phyloP scores from a whole-genome alignment of 2,888 invertebrate species.

The Heliothis peltigera region DNA sequence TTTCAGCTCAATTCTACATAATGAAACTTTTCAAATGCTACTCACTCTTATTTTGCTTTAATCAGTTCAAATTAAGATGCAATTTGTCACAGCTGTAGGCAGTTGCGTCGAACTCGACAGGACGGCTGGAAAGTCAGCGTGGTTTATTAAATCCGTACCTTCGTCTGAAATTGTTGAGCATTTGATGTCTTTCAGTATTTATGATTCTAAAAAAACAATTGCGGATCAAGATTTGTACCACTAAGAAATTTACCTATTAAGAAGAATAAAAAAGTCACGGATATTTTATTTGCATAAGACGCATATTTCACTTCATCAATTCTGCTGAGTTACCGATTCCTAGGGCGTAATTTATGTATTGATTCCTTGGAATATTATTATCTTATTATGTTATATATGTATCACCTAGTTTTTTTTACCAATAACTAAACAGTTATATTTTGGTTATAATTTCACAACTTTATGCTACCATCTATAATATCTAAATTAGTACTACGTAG shows the following conservation, averaged over 20 bases:
- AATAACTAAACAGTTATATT: not conserved
- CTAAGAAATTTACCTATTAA: constrained; percentile 14
- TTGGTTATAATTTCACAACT: not conserved
- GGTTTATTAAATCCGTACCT: constrained; percentile 42
- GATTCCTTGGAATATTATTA: not conserved
- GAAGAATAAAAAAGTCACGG: constrained; percentile 4
- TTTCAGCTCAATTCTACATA: constrained; percentile 77
- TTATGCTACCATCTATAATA: not conserved
- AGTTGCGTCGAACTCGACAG: constrained; percentile 28
- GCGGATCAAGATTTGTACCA: constrained; percentile 6
- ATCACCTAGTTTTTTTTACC: not conserved
- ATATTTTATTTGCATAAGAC: not conserved
- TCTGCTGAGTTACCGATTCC: too few relatives aligned
- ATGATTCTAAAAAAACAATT: constrained; percentile 32
- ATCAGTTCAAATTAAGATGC: constrained; percentile 76
- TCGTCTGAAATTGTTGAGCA: constrained; percentile 16
- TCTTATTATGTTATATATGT: not conserved
- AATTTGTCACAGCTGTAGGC: constrained; percentile 68
- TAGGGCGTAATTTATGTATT: not conserved
- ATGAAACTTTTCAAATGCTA: constrained; percentile 78
- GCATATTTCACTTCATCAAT: not conserved
- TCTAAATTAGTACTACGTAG: not conserved
- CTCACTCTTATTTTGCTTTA: constrained; percentile 80
- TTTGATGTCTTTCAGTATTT: constrained; percentile 40
- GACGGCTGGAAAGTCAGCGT: constrained; percentile 16